These are phyloP conservation scores for Bergia puertoricense DNA, from an alignment of 92 coral and sea anemone genomes.

Conservation along the genomic window DNA sequence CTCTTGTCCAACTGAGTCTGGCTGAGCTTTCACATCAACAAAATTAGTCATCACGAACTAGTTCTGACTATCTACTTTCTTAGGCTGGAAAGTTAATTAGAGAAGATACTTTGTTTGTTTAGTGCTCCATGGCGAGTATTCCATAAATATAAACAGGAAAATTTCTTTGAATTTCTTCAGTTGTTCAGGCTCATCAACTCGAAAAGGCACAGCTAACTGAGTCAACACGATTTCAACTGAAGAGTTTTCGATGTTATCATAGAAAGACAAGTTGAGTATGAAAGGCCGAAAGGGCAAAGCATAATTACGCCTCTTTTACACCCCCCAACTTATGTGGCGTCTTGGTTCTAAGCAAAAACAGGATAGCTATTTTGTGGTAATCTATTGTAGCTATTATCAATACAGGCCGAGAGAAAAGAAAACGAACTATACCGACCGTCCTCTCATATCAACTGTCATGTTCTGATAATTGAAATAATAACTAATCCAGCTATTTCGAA, in stretches of 20 bases:
- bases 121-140: not conserved
- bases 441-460: slow-evolving; percentile 73
- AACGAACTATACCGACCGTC: slow-evolving; percentile 38
- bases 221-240: slow-evolving; percentile 16
- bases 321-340: slow-evolving; percentile 30
- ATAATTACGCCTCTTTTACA: slow-evolving; percentile 36
- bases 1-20: not conserved
- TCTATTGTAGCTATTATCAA: slow-evolving; percentile 26
- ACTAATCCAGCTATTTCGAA: slow-evolving; percentile 55
- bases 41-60: slow-evolving; percentile 33
- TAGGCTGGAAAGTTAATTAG: slow-evolving; percentile 38
- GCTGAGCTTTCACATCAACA: slow-evolving; percentile 32
- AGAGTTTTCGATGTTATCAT: slow-evolving; percentile 10
- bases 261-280: not conserved
- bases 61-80: not conserved
- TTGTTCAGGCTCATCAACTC: not conserved
- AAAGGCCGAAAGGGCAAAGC: slow-evolving; percentile 10
- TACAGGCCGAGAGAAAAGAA: slow-evolving; percentile 40
- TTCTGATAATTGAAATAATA: slow-evolving; percentile 80
- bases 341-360: slow-evolving; percentile 3
- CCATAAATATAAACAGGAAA: slow-evolving; percentile 7
- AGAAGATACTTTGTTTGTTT: slow-evolving; percentile 13
- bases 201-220: not conserved
- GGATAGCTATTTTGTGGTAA: slow-evolving; percentile 31
- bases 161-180: not conserved